These are phyloP conservation scores for Meiosimyza platycephala DNA, from an alignment of 2,888 invertebrate species.

Conservation along the genomic window DNA sequence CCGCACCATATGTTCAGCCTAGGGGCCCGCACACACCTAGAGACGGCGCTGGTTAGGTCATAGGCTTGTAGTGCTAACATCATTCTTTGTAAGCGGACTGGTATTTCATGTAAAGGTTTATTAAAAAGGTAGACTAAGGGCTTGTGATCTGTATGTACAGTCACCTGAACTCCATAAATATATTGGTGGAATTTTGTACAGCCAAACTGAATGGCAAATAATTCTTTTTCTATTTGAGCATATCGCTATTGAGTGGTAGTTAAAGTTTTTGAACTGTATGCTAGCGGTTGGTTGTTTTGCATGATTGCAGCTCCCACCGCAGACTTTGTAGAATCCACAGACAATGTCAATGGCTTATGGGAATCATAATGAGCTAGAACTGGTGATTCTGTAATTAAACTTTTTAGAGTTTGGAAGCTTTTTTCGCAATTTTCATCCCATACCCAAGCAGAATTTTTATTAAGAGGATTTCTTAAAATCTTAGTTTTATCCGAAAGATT, in stretches of 20 bases:
- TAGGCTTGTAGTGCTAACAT: too few species aligned
- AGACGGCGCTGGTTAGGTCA: too few species aligned
- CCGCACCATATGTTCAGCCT: too few species aligned
- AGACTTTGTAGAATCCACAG: background rate
- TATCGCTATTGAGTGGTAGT: slow-evolving; percentile 15
- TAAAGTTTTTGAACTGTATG: slow-evolving; percentile 28
- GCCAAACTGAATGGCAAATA: slow-evolving; percentile 28
- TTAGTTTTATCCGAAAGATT: slow-evolving; percentile 23
- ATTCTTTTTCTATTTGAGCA: slow-evolving; percentile 33
- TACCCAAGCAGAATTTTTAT: background rate
- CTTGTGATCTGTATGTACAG: slow-evolving; percentile 25
- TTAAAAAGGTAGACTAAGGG: slow-evolving; percentile 31
- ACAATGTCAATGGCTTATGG: slow-evolving; percentile 27
- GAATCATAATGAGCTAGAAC: slow-evolving; percentile 32
- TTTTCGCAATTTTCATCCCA: slow-evolving; percentile 15
- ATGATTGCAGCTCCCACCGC: too few species aligned
- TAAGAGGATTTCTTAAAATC: slow-evolving; percentile 27
- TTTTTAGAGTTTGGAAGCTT: background rate
- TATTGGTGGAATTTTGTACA: slow-evolving; percentile 30
- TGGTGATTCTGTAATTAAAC: background rate
- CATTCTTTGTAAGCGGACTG: slow-evolving; percentile 14
- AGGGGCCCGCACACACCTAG: too few species aligned
- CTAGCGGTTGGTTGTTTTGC: slow-evolving; percentile 11
- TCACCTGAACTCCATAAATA: slow-evolving; percentile 26
- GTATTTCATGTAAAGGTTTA: slow-evolving; percentile 30